These are phyloP conservation scores for Brachirus orientalis DNA, from an alignment of 2,113 vertebrate genomes.

Conservation along the genomic window DNA sequence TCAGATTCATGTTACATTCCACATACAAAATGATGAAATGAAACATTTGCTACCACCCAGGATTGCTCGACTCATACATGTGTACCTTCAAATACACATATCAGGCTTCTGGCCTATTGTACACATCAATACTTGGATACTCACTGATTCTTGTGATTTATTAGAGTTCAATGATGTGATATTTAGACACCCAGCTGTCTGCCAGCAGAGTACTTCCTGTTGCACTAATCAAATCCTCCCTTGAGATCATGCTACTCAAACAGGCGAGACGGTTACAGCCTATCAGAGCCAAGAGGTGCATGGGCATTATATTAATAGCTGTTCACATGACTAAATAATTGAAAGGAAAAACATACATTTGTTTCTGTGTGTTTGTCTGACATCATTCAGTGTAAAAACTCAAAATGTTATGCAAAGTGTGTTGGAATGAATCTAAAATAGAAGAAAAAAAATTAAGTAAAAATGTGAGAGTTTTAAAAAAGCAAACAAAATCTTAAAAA, in stretches of 20 bases:
- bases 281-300: not conserved
- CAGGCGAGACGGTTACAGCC: not conserved
- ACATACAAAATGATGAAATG: constrained; percentile 3
- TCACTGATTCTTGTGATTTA: not conserved
- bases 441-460: too few species aligned
- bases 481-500: too few species aligned
- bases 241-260: constrained; percentile 26
- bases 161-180: constrained; percentile 33
- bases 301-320: not conserved
- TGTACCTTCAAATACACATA: not conserved
- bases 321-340: not conserved
- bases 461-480: too few species aligned
- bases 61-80: not conserved
- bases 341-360: not conserved
- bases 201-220: constrained; percentile 66
- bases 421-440: too few species aligned
- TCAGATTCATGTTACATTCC: not conserved
- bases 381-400: too few species aligned
- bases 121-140: not conserved
- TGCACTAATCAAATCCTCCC: constrained; percentile 53
- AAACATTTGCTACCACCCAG: not conserved
- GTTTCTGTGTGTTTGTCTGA: not conserved
- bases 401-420: too few species aligned
- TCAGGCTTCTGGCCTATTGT: not conserved
- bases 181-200: constrained; percentile 43